Evolutionary conservation across 1,140 invertebrate species (phyloP), one percentile per base, ranked within the genome.

Genomic region (Atta cephalotes): DNA sequence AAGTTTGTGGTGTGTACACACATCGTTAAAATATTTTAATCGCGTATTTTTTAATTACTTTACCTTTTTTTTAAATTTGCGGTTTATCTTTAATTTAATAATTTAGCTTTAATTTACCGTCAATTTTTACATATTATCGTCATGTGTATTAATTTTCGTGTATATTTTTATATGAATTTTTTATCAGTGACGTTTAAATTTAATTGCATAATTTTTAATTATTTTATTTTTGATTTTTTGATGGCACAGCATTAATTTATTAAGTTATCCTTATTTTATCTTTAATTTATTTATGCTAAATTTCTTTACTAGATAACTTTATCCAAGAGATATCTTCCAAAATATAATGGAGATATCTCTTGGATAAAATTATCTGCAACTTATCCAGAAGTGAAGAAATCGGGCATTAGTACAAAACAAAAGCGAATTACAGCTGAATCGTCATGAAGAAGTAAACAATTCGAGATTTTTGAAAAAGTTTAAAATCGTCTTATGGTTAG

Each of bases 141-240:
- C 31, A 39, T 21, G 65, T 21, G 35, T 70, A 21, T 70, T 28
- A 70, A 70, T 70, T 70, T 18, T 70, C 6, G 45, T 70, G 25
- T 25, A 7, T 70, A 21, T 70, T 70, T 45, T 28, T 51, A 18
- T 14, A 28, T 28, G 12, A 21, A 49, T 25, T 70, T 21, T 51
- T 49, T 70, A 70, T 70, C 39, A 21, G 6, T 21, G 14, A 51
- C 3, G 31, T n/a, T 3, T 5, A 2, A 70, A 70, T 21, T 68
- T 45, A 18, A 51, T 16, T 2, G 21, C 21, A 4, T 70, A 49
- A 28, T 28, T 51, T 9, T 18, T 3, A 58, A 56, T 72, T 56
- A 35, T 31, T 58, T 74, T 35, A 35, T 1, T 9, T 74, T 3
- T 14, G 2, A 10, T 21, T 56, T 56, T 18, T 35, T 0, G 3